Percentiles rank a stretch among this genome's conserved stretches.
phyloP scores from a whole-genome alignment of 2,113 vertebrate genomes.

The Camelus bactrianus region DNA sequence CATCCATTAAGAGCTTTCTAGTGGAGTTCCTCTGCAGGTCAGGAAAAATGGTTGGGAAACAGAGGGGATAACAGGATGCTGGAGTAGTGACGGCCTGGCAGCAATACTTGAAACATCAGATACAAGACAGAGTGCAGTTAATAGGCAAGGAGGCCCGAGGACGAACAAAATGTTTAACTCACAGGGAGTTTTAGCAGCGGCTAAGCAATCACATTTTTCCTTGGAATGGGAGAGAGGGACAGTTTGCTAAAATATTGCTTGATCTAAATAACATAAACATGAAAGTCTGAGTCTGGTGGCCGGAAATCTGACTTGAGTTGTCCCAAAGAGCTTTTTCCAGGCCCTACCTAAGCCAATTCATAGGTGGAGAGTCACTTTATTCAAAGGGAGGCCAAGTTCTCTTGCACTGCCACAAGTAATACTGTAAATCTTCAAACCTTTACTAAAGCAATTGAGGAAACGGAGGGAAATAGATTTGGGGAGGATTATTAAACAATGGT shows the following conservation, averaged over 20 bases:
- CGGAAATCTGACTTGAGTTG: neutral
- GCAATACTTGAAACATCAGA: neutral
- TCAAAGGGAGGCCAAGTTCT: neutral
- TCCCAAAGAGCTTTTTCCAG: neutral
- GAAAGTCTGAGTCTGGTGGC: neutral
- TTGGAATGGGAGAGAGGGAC: neutral
- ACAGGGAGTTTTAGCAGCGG: neutral
- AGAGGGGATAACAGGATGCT: neutral
- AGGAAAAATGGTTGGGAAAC: neutral
- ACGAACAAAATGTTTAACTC: neutral
- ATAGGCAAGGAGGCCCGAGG: neutral
- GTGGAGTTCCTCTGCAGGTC: neutral
- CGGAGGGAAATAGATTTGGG: neutral
- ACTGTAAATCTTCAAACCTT: conserved; percentile 15
- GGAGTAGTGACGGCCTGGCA: neutral
- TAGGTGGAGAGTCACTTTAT: neutral
- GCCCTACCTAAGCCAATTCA: neutral
- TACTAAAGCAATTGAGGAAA: conserved; percentile 36
- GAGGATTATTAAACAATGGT: neutral
- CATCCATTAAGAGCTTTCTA: neutral
- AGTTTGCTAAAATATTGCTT: neutral
- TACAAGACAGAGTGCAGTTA: neutral
- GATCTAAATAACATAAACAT: conserved; percentile 1
- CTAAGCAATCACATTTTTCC: neutral
- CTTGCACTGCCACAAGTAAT: neutral